A percentile compares a stretch with the other conserved stretches of the same genome.
Evolutionary conservation across 2,797 vertebrate genomes (phyloP).

Genomic region (Macroramphosus scolopax): DNA sequence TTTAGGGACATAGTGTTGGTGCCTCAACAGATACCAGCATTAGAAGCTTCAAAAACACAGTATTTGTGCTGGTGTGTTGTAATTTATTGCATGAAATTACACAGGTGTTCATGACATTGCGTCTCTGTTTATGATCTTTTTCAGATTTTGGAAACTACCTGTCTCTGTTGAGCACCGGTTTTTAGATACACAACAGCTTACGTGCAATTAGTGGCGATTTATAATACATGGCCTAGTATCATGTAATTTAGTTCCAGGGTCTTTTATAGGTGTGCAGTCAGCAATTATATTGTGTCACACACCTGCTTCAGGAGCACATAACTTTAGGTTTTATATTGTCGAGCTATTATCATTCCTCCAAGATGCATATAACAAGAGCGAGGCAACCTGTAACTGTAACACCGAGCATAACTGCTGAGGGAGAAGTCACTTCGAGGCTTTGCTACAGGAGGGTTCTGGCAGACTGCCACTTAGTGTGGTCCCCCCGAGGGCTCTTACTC

Average conservation of each 20-base stretch:
- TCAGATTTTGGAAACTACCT: slow-evolving; percentile 43
- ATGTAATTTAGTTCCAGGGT: slow-evolving; percentile 29
- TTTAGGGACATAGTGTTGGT: too few species aligned
- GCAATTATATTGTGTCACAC: too few species aligned
- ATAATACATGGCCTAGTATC: slow-evolving; percentile 10
- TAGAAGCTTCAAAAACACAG: too few species aligned
- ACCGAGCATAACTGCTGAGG: slow-evolving; percentile 61
- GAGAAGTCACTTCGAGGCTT: slow-evolving; percentile 71
- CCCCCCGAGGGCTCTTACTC: slow-evolving; percentile 79
- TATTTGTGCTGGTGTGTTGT: too few species aligned
- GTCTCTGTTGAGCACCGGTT: slow-evolving; percentile 26
- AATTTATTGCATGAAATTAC: neutral
- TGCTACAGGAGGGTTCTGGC: slow-evolving; percentile 76
- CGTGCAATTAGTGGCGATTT: slow-evolving; percentile 34
- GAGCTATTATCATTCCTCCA: too few species aligned
- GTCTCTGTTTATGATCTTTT: too few species aligned
- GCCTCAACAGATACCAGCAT: too few species aligned
- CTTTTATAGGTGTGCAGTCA: slow-evolving; percentile 47
- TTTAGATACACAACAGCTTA: slow-evolving; percentile 37
- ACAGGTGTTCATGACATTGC: too few species aligned
- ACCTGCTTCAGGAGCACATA: slow-evolving; percentile 56
- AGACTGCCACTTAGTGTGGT: slow-evolving; percentile 75
- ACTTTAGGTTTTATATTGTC: slow-evolving; percentile 57
- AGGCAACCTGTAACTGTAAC: slow-evolving; percentile 71
- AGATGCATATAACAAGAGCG: slow-evolving; percentile 70